These are phyloP conservation scores for Lepilemur septentrionalis DNA, from an alignment of 2,797 vertebrate species.

Conservation along the genomic window DNA sequence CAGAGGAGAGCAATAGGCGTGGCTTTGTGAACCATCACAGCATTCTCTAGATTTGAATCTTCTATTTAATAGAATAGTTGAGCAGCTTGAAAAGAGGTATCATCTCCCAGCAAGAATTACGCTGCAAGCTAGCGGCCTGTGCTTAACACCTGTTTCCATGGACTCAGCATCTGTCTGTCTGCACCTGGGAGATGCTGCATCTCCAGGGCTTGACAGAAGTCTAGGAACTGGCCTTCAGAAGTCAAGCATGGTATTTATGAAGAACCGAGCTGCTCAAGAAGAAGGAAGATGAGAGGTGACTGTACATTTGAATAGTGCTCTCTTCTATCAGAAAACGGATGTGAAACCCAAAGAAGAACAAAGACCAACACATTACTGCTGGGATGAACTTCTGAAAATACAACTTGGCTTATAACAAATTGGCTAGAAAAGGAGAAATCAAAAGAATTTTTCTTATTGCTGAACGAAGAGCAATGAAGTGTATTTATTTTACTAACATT, in stretches of 20 bases:
- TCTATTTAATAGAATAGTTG: neutral
- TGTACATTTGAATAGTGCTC: neutral
- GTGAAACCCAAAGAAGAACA: neutral
- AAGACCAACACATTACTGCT: slow-evolving; percentile 23
- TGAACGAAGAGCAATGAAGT: slow-evolving; percentile 56
- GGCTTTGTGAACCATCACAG: neutral
- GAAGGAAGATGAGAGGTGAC: neutral
- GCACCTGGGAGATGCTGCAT: neutral
- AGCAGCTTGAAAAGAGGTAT: neutral
- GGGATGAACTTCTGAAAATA: slow-evolving; percentile 32
- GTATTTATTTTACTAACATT: slow-evolving; percentile 35
- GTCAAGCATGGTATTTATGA: neutral
- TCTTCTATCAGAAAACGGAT: slow-evolving; percentile 31
- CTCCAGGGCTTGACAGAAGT: neutral
- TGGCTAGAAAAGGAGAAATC: slow-evolving; percentile 62
- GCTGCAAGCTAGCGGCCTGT: neutral
- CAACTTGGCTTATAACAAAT: neutral
- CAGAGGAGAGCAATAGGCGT: neutral
- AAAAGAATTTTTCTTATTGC: slow-evolving; percentile 64
- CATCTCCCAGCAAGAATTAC: neutral
- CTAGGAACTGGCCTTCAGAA: neutral
- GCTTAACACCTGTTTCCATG: neutral
- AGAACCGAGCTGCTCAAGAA: slow-evolving; percentile 17
- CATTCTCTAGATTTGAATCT: neutral
- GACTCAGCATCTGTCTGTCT: neutral